Base-by-base conservation (phyloP, 2,888 invertebrate species). In the Proisotoma minuta region DNA sequence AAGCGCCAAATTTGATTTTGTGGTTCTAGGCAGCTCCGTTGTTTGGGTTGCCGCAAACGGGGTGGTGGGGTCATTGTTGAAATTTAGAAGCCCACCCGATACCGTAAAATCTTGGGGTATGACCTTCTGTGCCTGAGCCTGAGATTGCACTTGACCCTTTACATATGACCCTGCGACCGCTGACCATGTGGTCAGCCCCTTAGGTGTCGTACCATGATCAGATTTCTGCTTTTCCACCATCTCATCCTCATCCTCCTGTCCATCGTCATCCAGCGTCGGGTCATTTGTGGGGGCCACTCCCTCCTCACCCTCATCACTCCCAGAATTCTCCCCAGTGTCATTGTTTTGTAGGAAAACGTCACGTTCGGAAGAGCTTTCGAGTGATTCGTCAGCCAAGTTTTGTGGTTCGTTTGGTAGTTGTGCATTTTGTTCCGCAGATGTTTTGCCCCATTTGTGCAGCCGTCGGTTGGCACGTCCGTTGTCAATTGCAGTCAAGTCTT, bases 121-220 rank as follows among this genome's bases (percentile, higher is more conserved):
- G 12, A 66, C 28, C 54, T 65, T 69, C n/a, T n/a, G n/a, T n/a
- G n/a, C n/a, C n/a, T n/a, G n/a, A n/a, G n/a, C n/a, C n/a, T n/a
- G n/a, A n/a, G n/a, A n/a, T 39, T 70, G 68, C 20, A 61, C 59
- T 1, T 68, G 56, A 12, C 70, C 73, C 60, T 71, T 69, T 28
- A 60, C 43, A 34, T 29, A 54, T 22, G 26, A 50, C 10, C 50
- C 29, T 27, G 39, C 52, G 10, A 73, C 69, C 10, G 63, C 73
- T 53, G 70, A 71, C 73, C 73, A 73, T n/a, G 73, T 73, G 20
- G 71, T 71, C 43, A 73, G 51, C 22, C 71, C 73, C 57, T 73
- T 73, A 5, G 73, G 73, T 8, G 73, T 71, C 24, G 73, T 69
- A 39, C 70, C 56, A 47, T 56, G 52, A 40, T 68, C 68, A 15